Evolutionary conservation across 1,140 invertebrate species (phyloP).

Genomic region (Odontomachus brunneus): DNA sequence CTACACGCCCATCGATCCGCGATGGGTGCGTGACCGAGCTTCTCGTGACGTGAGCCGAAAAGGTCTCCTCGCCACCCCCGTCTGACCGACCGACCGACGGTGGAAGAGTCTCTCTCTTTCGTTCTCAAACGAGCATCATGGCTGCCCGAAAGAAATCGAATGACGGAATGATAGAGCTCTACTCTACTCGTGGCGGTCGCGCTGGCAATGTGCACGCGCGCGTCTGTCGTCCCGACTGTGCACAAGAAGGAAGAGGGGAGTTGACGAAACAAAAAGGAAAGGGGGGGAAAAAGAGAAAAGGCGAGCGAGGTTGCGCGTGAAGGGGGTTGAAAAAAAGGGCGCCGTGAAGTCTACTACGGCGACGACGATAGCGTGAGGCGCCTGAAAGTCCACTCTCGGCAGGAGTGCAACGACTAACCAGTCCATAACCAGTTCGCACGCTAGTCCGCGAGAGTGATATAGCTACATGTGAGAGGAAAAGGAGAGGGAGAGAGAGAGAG

Average conservation of each 20-base stretch:
- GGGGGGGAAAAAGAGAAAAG: conserved; percentile 7
- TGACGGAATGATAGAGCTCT: conserved; percentile 69
- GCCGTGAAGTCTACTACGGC: conserved; percentile 70
- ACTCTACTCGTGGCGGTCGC: conserved; percentile 7
- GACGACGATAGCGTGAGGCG: conserved; percentile 75
- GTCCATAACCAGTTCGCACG: conserved; percentile 67
- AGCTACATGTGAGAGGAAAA: conserved; percentile 14
- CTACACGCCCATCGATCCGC: conserved; percentile 24
- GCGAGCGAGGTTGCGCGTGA: neutral
- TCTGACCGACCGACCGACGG: conserved; percentile 4
- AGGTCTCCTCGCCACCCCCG: conserved; percentile 19
- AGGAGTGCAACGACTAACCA: conserved; percentile 68
- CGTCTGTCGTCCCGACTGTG: neutral
- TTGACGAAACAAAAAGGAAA: conserved; percentile 8
- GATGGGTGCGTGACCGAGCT: conserved; percentile 61
- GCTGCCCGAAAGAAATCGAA: conserved; percentile 38
- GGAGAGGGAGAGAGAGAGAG: conserved; percentile 6
- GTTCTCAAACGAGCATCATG: conserved; percentile 24
- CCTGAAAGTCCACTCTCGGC: conserved; percentile 72
- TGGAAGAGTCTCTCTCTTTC: neutral
- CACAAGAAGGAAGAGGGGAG: conserved; percentile 25
- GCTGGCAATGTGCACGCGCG: conserved; percentile 5
- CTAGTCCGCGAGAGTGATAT: conserved; percentile 52
- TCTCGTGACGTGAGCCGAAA: conserved; percentile 67
- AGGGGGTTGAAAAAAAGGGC: conserved; percentile 58